Base-by-base conservation (phyloP, 1,140 invertebrate species). In the Ruditapes philippinarum region DNA sequence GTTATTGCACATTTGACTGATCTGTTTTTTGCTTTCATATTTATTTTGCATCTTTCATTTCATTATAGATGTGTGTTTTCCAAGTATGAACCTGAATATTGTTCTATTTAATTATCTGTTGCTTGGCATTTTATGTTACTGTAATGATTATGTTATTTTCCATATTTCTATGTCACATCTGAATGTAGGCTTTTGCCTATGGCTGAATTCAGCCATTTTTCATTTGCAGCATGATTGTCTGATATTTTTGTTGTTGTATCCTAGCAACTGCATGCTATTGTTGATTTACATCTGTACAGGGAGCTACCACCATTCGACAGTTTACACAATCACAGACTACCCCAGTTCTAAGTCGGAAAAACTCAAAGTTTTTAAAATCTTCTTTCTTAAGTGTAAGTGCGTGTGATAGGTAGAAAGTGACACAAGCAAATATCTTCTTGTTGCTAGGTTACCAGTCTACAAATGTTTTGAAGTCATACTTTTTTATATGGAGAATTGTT, bases 331-430 rank as follows among this genome's bases (percentile, higher is more conserved):
- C 90, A 57, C 78, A 89, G 76, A 94, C 92, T 74, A 93, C 91
- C 33, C 95, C 93, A 51, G 90, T 95, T 89, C 88, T 94, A 54
- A 91, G 91, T 93, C 92, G 95, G 92, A 95, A 94, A 94, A 95
- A 95, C 93, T 94, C 94, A 88, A 93, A 94, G 91, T 94, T 94
- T 92, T 91, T 94, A 89, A 95, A 94, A 92, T 89, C 93, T 68
- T 92, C 89, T 86, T 94, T 94, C 88, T 83, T 94, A 74, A 94
- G 91, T 93, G 94, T 95, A 95, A 95, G 94, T 95, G 74, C 88
- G 74, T 78, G 74, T 78, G 45, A 78, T 54, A 78, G 74, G 74
- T 54, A 78, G 74, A 78, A 14, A 17, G 45, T 54, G 45, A 78
- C 45, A 78, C 45, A 54, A 51, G 74, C 74, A 78, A 78, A 73